These are phyloP conservation scores for Heteromurus nitidus DNA, from an alignment of 2,888 invertebrate genomes.

Conservation along the genomic window DNA sequence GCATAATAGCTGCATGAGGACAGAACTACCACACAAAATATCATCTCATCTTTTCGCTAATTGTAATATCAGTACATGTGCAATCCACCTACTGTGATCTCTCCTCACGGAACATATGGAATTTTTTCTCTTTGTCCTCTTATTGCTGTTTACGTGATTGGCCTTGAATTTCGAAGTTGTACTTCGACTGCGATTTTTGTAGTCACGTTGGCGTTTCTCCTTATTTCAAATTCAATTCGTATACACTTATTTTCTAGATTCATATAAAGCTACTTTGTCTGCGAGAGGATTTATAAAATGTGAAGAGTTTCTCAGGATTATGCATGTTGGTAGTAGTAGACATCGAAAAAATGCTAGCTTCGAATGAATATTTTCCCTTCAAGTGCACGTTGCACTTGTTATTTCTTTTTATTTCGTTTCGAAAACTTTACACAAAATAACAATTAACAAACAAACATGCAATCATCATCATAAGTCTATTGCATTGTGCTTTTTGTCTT, in stretches of 20 bases:
- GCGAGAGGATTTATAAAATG: neutral
- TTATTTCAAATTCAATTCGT: conserved; percentile 25
- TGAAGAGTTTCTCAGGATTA: neutral
- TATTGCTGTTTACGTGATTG: conserved; percentile 31
- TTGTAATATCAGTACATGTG: conserved; percentile 9
- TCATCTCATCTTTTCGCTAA: neutral
- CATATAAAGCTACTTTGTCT: neutral
- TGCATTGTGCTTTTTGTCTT: neutral
- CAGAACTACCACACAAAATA: neutral
- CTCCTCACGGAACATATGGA: neutral
- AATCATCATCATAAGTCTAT: too few species aligned
- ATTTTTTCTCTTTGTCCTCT: too few species aligned
- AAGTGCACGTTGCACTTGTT: too few species aligned
- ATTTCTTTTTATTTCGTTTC: too few species aligned
- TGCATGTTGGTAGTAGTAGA: too few species aligned
- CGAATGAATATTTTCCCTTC: too few species aligned
- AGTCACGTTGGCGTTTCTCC: too few species aligned
- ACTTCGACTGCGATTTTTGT: neutral
- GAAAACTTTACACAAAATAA: neutral
- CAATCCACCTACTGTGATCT: neutral
- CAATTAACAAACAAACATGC: too few species aligned
- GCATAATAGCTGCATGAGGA: neutral
- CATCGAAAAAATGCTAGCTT: too few species aligned
- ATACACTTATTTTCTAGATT: too few species aligned
- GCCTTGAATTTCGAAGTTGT: conserved; percentile 29